Percentiles rank a stretch among this genome's conserved stretches.
Evolutionary conservation across 1,140 invertebrate species (phyloP).

Genomic region (Whitmania pigra): DNA sequence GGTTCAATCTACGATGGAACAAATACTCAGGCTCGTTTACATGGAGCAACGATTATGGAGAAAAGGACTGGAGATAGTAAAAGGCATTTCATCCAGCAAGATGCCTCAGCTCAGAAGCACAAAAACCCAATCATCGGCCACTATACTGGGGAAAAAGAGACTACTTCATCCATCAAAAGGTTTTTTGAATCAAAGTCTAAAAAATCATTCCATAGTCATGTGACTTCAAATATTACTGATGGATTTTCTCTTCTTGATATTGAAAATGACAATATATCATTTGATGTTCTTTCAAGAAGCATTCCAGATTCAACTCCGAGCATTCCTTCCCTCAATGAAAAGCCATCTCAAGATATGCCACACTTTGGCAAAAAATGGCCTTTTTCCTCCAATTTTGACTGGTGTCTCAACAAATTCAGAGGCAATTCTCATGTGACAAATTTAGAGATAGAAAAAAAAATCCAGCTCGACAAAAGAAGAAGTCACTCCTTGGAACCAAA

Average conservation of each 20-base stretch:
- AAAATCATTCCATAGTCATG: not conserved
- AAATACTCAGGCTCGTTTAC: too few relatives aligned
- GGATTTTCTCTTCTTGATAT: conserved; percentile 2
- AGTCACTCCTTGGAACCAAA: conserved; percentile 7
- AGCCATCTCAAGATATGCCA: not conserved
- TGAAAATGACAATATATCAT: conserved; percentile 6
- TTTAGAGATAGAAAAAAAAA: not conserved
- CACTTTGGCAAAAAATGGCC: conserved; percentile 10
- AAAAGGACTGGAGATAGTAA: too few relatives aligned
- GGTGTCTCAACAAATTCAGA: conserved; percentile 11
- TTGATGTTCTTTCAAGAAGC: not conserved
- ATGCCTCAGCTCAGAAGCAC: too few relatives aligned
- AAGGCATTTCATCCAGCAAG: too few relatives aligned
- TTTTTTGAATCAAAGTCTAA: too few relatives aligned
- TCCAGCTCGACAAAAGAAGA: not conserved
- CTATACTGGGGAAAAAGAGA: too few relatives aligned
- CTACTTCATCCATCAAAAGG: too few relatives aligned
- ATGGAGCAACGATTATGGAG: too few relatives aligned
- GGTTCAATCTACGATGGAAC: too few relatives aligned
- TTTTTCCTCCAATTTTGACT: conserved; percentile 11
- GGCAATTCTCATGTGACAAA: not conserved
- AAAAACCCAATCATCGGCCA: too few relatives aligned
- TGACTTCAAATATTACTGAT: not conserved
- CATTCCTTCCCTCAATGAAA: not conserved
- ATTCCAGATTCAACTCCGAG: conserved; percentile 9